Conservation (phyloP, 2,888 invertebrate species). For the Didymodactylos carnosus region DNA sequence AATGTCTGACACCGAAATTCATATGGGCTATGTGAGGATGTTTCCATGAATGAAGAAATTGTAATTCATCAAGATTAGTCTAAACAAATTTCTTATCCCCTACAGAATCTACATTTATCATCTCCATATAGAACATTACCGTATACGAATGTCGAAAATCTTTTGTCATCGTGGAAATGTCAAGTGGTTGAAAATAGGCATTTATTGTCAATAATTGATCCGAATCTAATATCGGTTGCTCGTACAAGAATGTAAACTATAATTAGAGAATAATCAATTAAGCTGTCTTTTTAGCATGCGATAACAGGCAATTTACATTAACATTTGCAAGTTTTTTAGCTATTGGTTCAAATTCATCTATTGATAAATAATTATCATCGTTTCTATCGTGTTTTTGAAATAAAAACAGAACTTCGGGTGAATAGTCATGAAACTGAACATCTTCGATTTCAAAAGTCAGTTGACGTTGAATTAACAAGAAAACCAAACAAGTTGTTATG, state of each 20-base stretch:
- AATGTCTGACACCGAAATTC: conserved; percentile 23
- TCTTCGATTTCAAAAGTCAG: no score
- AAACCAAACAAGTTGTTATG: no score
- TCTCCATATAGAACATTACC: conserved; percentile 7
- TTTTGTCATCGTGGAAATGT: conserved; percentile 22
- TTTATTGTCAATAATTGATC: conserved; percentile 23
- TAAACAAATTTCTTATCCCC: conserved; percentile 20
- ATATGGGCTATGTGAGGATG: conserved; percentile 17
- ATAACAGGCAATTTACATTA: not conserved
- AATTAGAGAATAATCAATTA: not conserved
- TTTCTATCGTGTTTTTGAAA: conserved; percentile 21
- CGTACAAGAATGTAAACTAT: conserved; percentile 15
- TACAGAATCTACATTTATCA: conserved; percentile 17
- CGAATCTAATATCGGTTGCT: conserved; percentile 17
- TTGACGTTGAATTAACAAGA: no score
- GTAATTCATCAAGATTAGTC: conserved; percentile 5
- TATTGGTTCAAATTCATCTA: conserved; percentile 25
- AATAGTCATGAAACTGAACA: no score
- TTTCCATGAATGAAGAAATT: conserved; percentile 20
- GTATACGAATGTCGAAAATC: conserved; percentile 17
- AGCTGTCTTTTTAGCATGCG: not conserved
- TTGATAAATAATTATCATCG: conserved; percentile 22
- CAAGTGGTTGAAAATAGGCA: conserved; percentile 22
- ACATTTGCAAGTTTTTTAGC: conserved; percentile 10
- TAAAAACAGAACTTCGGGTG: not conserved